A percentile compares a stretch with the other conserved stretches of the same genome.
phyloP scores from a whole-genome alignment of 2,888 invertebrate species.

The Chrysolina oricalcia region DNA sequence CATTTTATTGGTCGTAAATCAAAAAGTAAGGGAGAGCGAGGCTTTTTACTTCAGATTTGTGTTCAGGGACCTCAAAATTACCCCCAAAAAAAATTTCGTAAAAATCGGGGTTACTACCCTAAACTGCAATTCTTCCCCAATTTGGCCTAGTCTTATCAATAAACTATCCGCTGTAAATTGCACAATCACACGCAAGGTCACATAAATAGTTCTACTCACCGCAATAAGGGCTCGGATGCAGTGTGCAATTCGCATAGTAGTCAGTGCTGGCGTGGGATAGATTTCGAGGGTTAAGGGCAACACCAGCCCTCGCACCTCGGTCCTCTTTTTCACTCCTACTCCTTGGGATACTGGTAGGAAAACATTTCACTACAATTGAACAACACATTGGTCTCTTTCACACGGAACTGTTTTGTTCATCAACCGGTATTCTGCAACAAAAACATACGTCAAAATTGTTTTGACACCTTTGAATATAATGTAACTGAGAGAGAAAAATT shows the following conservation, averaged over 20 bases:
- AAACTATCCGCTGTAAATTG: too few relatives aligned
- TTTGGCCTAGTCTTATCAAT: too few relatives aligned
- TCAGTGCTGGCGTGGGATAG: conserved; percentile 77
- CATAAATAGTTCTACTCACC: conserved; percentile 73
- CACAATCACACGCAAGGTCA: background rate
- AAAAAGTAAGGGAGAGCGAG: too few relatives aligned
- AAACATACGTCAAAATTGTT: too few relatives aligned
- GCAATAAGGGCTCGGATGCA: conserved; percentile 84
- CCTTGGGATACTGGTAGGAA: conserved; percentile 45
- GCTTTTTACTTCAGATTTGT: too few relatives aligned
- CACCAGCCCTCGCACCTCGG: conserved; percentile 65
- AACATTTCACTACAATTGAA: conserved; percentile 45
- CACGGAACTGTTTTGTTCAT: conserved; percentile 29
- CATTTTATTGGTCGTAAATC: too few relatives aligned
- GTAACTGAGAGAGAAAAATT: too few relatives aligned
- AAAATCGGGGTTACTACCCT: too few relatives aligned
- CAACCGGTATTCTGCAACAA: conserved; percentile 46
- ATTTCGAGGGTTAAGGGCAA: conserved; percentile 69
- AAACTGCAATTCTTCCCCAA: too few relatives aligned
- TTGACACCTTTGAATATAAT: too few relatives aligned
- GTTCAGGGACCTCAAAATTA: too few relatives aligned
- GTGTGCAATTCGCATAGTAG: conserved; percentile 87
- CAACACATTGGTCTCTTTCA: conserved; percentile 45
- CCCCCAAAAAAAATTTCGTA: too few relatives aligned
- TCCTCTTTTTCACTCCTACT: conserved; percentile 53